These are phyloP conservation scores for Lepus oiostolus DNA, from an alignment of 2,797 vertebrate species.

Conservation along the genomic window DNA sequence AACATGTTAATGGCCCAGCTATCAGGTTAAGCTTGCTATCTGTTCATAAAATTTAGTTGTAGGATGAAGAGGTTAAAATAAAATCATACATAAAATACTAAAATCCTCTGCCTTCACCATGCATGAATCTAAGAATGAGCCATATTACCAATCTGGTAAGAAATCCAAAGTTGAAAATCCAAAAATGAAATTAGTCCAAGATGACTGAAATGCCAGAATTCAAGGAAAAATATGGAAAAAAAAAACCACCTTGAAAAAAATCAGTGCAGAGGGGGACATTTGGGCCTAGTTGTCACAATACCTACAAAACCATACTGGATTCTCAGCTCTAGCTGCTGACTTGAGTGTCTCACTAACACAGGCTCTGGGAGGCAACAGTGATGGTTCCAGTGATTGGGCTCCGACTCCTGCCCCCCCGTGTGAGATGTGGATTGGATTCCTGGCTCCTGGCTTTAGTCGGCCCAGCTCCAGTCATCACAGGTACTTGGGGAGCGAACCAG, in stretches of 20 bases:
- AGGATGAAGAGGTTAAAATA: not conserved
- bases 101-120: not conserved
- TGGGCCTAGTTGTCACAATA: too few relatives aligned
- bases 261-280: too few relatives aligned
- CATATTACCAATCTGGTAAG: not conserved
- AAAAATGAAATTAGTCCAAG: not conserved
- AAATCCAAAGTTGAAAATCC: not conserved
- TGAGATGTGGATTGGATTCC: too few relatives aligned
- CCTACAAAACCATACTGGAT: too few relatives aligned
- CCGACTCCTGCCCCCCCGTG: too few relatives aligned
- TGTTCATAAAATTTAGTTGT: not conserved
- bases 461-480: too few relatives aligned
- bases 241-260: not conserved
- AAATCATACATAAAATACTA: not conserved
- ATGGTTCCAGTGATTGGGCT: too few relatives aligned
- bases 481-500: too few relatives aligned
- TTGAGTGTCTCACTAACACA: too few relatives aligned
- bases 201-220: not conserved
- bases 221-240: not conserved
- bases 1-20: not conserved
- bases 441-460: too few relatives aligned
- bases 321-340: too few relatives aligned
- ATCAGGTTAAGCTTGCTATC: not conserved
- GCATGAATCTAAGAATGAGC: not conserved
- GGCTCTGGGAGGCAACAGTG: too few relatives aligned